Evolutionary conservation across 1,140 invertebrate genomes (phyloP).

Genomic region (Bombyx mandarina): DNA sequence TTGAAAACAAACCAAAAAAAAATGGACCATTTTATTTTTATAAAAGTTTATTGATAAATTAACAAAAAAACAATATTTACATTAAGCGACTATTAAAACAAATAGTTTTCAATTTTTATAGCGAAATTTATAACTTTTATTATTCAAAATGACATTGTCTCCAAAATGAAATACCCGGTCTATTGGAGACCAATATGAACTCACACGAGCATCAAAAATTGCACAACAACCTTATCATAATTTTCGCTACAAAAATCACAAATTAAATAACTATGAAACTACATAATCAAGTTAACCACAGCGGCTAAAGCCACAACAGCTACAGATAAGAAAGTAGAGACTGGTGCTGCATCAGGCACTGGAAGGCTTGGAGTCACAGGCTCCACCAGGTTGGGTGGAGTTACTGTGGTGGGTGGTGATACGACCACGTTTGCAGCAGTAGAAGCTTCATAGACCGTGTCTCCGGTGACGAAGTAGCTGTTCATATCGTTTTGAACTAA

Average conservation of each 20-base stretch:
- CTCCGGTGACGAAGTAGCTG: slow-evolving; percentile 29
- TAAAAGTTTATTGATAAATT: slow-evolving; percentile 2
- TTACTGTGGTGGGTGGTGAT: slow-evolving; percentile 10
- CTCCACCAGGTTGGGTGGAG: slow-evolving; percentile 10
- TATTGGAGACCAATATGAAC: too few relatives aligned
- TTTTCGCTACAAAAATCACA: neutral
- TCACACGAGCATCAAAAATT: neutral
- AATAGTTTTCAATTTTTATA: neutral
- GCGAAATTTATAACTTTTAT: too few relatives aligned
- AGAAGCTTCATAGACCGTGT: slow-evolving; percentile 11
- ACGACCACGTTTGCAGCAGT: slow-evolving; percentile 7
- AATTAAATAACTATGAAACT: slow-evolving; percentile 8
- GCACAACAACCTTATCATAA: neutral
- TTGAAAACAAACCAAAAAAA: neutral
- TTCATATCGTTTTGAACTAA: slow-evolving; percentile 25
- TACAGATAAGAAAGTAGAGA: slow-evolving; percentile 24
- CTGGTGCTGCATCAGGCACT: slow-evolving; percentile 27
- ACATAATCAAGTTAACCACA: slow-evolving; percentile 25
- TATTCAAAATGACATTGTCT: too few relatives aligned
- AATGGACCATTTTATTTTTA: neutral
- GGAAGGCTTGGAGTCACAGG: slow-evolving; percentile 20
- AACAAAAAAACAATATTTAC: slow-evolving; percentile 2
- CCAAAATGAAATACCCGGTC: too few relatives aligned
- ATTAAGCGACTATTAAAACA: neutral
- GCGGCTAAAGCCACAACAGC: slow-evolving; percentile 18